Percentiles rank a stretch among this genome's conserved stretches.
Conservation (phyloP, 1,140 invertebrate species). For the Tachypleus tridentatus region DNA sequence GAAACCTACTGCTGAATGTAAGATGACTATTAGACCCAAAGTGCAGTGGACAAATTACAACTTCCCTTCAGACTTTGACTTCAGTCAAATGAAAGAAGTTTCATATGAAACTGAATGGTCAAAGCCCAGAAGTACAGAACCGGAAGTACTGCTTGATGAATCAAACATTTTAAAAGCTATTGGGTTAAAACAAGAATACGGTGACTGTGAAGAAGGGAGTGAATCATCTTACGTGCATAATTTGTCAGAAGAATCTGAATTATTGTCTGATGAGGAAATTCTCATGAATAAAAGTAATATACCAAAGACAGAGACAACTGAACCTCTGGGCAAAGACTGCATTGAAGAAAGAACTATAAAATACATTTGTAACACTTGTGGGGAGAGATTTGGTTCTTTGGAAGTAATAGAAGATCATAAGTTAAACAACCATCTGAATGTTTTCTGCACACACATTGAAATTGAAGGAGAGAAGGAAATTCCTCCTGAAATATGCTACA, state of each 20-base stretch:
- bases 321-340: too few relatives aligned
- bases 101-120: not conserved
- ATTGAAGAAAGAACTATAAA: not conserved
- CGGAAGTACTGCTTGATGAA: slow-evolving; percentile 3
- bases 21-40: too few relatives aligned
- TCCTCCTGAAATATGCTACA: slow-evolving; percentile 12
- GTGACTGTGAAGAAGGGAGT: not conserved
- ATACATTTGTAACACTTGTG: slow-evolving; percentile 6
- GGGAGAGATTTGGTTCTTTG: slow-evolving; percentile 47
- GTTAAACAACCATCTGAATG: slow-evolving; percentile 56
- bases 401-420: slow-evolving; percentile 64
- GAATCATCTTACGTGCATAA: too few relatives aligned
- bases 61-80: slow-evolving; percentile 20
- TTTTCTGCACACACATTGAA: slow-evolving; percentile 66
- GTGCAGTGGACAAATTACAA: slow-evolving; percentile 14
- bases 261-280: too few relatives aligned
- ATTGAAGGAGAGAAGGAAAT: slow-evolving; percentile 46
- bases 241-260: too few relatives aligned
- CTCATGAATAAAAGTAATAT: too few relatives aligned
- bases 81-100: not conserved
- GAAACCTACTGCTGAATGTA: too few relatives aligned
- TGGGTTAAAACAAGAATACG: slow-evolving; percentile 7
- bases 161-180: not conserved
- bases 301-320: slow-evolving; percentile 33
- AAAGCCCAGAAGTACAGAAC: not conserved